Percentiles rank a stretch among this genome's conserved stretches.
These are phyloP conservation scores for Scomberomorus guttatus DNA, from an alignment of 2,797 vertebrate genomes.

Conservation along the genomic window DNA sequence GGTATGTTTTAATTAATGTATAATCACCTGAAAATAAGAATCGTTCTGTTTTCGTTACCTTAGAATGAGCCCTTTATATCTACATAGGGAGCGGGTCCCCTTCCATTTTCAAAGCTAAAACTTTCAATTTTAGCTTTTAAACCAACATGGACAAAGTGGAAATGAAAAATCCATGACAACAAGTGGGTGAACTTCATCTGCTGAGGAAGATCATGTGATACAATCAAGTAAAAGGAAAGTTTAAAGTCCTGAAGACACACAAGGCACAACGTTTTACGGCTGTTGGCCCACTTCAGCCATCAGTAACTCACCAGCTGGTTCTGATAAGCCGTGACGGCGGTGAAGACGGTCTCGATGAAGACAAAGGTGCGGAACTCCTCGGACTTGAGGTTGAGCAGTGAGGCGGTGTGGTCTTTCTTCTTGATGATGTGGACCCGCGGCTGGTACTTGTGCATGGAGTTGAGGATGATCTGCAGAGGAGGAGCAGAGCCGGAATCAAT, in stretches of 20 bases:
- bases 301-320: conserved; percentile 94
- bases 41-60: too few species aligned
- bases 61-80: too few species aligned
- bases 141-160: too few species aligned
- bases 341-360: conserved; percentile 97
- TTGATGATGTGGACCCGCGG: conserved; percentile 99
- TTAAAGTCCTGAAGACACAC: background rate
- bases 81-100: too few species aligned
- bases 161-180: background rate
- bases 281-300: background rate
- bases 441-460: conserved; percentile 99
- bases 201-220: background rate
- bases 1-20: too few species aligned
- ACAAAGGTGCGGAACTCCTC: conserved; percentile 98
- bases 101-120: too few species aligned
- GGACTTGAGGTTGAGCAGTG: conserved; percentile 96
- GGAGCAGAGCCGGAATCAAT: background rate
- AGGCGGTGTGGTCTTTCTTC: conserved; percentile 99
- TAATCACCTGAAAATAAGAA: too few species aligned
- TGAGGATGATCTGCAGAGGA: conserved; percentile 93
- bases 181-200: background rate
- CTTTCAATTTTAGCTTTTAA: too few species aligned
- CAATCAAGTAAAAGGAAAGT: too few species aligned
- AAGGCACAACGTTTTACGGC: background rate
- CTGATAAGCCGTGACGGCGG: conserved; percentile 98